Percentiles rank a stretch among this genome's conserved stretches.
Evolutionary conservation across 2,113 vertebrate species (phyloP).

Genomic region (Coptodon bakossiorum): DNA sequence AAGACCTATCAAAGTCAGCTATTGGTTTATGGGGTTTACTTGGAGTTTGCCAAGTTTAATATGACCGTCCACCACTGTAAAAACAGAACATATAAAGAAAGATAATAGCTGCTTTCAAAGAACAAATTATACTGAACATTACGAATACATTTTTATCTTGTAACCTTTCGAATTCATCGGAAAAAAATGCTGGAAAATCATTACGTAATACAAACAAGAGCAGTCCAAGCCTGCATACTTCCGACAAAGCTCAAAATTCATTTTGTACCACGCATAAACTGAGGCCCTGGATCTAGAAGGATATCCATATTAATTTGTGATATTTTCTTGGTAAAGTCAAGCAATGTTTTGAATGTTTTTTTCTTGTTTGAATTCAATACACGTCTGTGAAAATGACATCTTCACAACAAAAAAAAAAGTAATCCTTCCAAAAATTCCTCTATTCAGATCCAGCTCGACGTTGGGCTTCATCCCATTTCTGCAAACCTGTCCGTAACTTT

Average conservation of each 20-base stretch:
- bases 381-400: neutral
- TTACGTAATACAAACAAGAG: neutral
- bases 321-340: neutral
- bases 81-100: neutral
- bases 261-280: neutral
- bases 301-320: neutral
- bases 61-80: neutral
- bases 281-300: neutral
- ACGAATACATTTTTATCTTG: neutral
- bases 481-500: neutral
- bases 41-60: neutral
- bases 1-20: neutral
- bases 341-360: neutral
- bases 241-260: neutral
- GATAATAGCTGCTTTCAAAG: neutral
- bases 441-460: neutral
- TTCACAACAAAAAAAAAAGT: neutral
- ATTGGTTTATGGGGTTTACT: neutral
- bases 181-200: neutral
- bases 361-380: neutral
- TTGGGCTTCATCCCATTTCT: neutral
- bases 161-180: neutral
- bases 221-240: neutral
- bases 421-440: neutral
- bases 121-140: neutral